Percentiles rank a stretch among this genome's conserved stretches.
Evolutionary conservation across 2,888 invertebrate genomes (phyloP).

Genomic region (Mesochorus sp.): DNA sequence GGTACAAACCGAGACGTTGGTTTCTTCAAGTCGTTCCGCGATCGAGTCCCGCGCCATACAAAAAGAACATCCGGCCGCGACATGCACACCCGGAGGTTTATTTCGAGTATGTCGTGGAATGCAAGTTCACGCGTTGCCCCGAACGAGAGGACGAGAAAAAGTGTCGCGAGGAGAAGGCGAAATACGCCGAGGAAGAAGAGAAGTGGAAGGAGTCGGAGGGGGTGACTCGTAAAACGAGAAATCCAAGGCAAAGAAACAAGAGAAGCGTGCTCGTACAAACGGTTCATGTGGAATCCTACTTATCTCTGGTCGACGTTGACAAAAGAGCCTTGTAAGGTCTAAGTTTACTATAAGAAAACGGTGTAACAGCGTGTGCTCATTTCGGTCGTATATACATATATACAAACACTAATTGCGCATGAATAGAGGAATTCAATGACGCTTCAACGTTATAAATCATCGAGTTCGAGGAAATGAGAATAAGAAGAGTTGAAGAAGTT

Average conservation of each 20-base stretch:
- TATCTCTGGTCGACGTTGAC: background rate
- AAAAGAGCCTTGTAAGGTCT: background rate
- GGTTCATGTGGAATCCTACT: no score
- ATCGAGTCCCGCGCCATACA: no score
- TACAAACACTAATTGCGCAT: no score
- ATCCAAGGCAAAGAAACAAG: background rate
- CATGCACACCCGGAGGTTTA: constrained; percentile 47
- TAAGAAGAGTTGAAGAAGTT: background rate
- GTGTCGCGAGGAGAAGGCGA: constrained; percentile 32
- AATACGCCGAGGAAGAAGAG: background rate
- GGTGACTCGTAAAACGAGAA: constrained; percentile 21
- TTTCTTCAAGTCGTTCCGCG: no score
- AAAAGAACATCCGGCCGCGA: no score
- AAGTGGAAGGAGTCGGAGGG: background rate
- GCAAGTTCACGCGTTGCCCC: constrained; percentile 34
- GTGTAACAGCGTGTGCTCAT: no score
- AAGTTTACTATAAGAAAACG: no score
- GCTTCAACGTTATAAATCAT: background rate
- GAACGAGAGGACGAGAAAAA: constrained; percentile 23
- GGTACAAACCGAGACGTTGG: no score
- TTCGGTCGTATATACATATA: no score
- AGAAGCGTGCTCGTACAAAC: background rate
- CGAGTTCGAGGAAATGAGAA: background rate
- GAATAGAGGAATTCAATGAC: background rate
- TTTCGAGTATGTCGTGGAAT: constrained; percentile 51